Conservation (phyloP, 2,888 invertebrate species). For the Oasisia sp. region DNA sequence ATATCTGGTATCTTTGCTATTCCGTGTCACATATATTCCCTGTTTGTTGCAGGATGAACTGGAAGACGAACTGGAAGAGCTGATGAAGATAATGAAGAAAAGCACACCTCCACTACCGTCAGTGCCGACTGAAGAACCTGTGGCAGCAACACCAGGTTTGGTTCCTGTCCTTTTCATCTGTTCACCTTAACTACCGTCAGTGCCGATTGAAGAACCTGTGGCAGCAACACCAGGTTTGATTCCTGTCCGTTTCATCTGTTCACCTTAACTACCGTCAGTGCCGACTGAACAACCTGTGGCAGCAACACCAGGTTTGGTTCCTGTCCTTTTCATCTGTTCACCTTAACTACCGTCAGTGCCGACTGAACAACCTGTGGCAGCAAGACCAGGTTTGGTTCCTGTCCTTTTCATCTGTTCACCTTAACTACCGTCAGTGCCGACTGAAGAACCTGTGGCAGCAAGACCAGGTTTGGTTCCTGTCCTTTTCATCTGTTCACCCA, state of each 20-base stretch:
- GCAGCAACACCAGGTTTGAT: conserved; percentile 28
- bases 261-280: conserved; percentile 40
- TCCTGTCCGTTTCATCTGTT: no score
- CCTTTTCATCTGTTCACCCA: no score
- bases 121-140: conserved; percentile 40
- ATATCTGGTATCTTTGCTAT: no score
- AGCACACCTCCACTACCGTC: conserved; percentile 47
- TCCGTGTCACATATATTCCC: no score
- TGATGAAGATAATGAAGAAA: conserved; percentile 69
- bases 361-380: conserved; percentile 34
- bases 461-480: background rate
- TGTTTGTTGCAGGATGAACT: conserved; percentile 64
- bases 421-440: conserved; percentile 43
- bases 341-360: conserved; percentile 42
- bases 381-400: conserved; percentile 24
- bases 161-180: no score
- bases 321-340: no score
- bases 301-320: conserved; percentile 19
- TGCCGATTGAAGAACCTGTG: conserved; percentile 39
- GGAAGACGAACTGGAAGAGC: conserved; percentile 67
- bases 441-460: conserved; percentile 35
- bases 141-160: conserved; percentile 21
- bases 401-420: no score
- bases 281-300: conserved; percentile 38
- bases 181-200: conserved; percentile 39